Conservation (phyloP, 2,888 invertebrate genomes). For the Phlogophora meticulosa region DNA sequence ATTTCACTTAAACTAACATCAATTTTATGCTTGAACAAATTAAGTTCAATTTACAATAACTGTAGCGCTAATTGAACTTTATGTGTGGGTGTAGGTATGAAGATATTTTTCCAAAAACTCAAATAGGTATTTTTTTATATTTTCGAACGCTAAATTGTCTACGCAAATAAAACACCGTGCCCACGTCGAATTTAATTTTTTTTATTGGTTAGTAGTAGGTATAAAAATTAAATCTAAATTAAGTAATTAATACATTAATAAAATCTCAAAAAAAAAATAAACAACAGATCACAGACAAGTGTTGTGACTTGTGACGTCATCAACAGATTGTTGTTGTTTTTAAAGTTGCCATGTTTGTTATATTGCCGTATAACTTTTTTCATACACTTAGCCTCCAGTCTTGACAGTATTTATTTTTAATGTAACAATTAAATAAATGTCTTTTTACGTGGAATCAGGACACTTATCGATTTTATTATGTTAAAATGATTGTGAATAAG, state of each 20-base stretch:
- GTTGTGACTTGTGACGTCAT: constrained; percentile 43
- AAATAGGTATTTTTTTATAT: too few species aligned
- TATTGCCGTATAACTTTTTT: not conserved
- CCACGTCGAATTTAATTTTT: constrained; percentile 6
- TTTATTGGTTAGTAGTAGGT: constrained; percentile 33
- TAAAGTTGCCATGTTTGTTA: not conserved
- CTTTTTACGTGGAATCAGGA: not conserved
- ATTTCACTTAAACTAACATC: too few species aligned
- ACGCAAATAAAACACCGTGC: constrained; percentile 12
- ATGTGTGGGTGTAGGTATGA: too few species aligned
- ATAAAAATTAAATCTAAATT: constrained; percentile 30
- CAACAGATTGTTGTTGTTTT: constrained; percentile 37
- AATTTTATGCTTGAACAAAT: too few species aligned
- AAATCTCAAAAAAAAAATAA: constrained; percentile 62
- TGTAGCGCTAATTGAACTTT: too few species aligned
- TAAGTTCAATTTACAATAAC: too few species aligned
- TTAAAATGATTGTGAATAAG: not conserved
- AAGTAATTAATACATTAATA: constrained; percentile 37
- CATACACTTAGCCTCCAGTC: constrained; percentile 26
- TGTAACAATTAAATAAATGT: not conserved
- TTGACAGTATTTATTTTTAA: not conserved
- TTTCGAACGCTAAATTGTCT: too few species aligned
- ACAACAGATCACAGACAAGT: constrained; percentile 66
- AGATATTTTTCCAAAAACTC: too few species aligned
- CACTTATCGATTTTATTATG: not conserved